These are phyloP conservation scores for Bombus picipes DNA, from an alignment of 1,140 invertebrate species.

Conservation along the genomic window DNA sequence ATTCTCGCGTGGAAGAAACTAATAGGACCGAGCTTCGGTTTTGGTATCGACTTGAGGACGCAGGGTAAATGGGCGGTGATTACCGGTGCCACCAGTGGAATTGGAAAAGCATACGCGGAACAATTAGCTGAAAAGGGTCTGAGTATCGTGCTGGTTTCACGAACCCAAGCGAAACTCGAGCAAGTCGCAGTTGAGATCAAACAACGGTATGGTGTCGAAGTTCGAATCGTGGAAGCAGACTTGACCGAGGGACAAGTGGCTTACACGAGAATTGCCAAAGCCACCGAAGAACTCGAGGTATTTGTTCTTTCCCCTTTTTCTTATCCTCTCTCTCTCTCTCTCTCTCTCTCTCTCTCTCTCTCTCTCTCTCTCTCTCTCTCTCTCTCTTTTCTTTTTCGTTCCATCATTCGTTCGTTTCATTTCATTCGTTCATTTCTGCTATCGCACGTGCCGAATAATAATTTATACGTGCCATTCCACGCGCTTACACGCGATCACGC, in stretches of 20 bases:
- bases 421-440: too few species aligned
- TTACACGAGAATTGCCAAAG: conserved; percentile 89
- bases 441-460: too few species aligned
- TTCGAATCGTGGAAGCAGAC: conserved; percentile 92
- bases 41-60: conserved; percentile 72
- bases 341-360: too few species aligned
- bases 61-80: conserved; percentile 86
- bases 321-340: not conserved
- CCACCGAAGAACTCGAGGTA: conserved; percentile 89
- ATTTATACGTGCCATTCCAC: too few species aligned
- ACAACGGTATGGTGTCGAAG: conserved; percentile 89
- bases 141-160: conserved; percentile 94
- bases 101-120: conserved; percentile 94
- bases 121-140: conserved; percentile 91
- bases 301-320: not conserved
- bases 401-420: too few species aligned
- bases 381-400: too few species aligned
- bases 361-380: too few species aligned
- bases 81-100: conserved; percentile 95
- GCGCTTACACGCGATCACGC: too few species aligned
- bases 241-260: conserved; percentile 89
- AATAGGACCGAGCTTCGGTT: conserved; percentile 73
- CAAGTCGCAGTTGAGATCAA: conserved; percentile 92
- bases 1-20: conserved; percentile 77
- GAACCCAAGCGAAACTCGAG: conserved; percentile 92